phyloP scores from a whole-genome alignment of 2,113 vertebrate genomes.

The Rhynchopsitta pachyrhyncha region DNA sequence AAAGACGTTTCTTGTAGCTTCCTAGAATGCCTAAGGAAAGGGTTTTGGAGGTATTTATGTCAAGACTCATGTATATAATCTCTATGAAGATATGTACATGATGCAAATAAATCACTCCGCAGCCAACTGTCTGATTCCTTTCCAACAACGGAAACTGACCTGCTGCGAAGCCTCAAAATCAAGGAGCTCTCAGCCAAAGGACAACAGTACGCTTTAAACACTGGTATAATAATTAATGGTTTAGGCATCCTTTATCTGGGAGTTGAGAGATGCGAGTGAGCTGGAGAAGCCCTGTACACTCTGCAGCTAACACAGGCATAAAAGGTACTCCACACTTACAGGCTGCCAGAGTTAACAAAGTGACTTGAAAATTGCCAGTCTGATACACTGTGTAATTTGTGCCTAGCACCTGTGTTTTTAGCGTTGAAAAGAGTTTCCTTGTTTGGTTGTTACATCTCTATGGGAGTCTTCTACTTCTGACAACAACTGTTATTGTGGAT shows the following conservation, averaged over 20 bases:
- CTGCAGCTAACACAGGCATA: not conserved
- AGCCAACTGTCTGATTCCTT: not conserved
- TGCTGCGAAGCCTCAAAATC: not conserved
- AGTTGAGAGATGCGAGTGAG: not conserved
- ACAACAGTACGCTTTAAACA: not conserved
- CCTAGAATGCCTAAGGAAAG: not conserved
- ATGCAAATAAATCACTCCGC: not conserved
- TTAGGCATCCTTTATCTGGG: not conserved
- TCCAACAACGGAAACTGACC: not conserved
- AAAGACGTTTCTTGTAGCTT: not conserved
- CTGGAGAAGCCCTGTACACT: not conserved
- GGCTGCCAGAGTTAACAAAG: constrained; percentile 40
- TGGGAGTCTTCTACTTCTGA: constrained; percentile 36
- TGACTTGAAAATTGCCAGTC: constrained; percentile 52
- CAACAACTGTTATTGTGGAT: constrained; percentile 58
- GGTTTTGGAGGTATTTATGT: not conserved
- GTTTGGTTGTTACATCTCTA: constrained; percentile 35
- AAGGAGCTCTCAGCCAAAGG: not conserved
- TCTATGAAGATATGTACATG: not conserved
- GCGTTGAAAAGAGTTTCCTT: constrained; percentile 58
- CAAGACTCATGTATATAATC: not conserved
- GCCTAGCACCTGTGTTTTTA: constrained; percentile 62
- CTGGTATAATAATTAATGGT: not conserved
- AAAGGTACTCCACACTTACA: not conserved
- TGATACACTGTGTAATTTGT: constrained; percentile 56